phyloP scores from a whole-genome alignment of 2,888 invertebrate species.

The Nomada fucata region DNA sequence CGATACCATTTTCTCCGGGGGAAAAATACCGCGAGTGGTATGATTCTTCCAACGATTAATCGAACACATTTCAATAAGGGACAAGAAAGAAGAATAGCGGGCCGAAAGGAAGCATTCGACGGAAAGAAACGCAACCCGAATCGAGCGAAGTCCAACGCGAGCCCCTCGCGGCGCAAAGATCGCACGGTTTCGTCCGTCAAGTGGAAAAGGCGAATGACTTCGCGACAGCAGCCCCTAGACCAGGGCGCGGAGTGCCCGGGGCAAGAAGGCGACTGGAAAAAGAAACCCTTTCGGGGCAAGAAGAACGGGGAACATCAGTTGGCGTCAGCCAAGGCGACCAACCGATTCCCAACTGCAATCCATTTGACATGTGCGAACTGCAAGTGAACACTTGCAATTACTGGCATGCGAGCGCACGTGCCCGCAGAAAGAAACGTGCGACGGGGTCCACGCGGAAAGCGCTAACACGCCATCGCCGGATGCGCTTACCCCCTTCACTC shows the following conservation, averaged over 20 bases:
- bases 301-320: conserved; percentile 61
- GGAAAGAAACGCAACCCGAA: too few species aligned
- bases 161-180: background rate
- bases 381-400: conserved; percentile 56
- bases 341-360: conserved; percentile 50
- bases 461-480: conserved; percentile 72
- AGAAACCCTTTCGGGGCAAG: conserved; percentile 44
- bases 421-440: conserved; percentile 46
- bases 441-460: conserved; percentile 59
- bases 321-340: conserved; percentile 45
- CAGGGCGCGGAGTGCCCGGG: background rate
- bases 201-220: background rate
- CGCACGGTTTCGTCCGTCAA: background rate
- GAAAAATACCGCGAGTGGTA: too few species aligned
- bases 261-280: conserved; percentile 8
- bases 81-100: too few species aligned
- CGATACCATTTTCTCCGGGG: too few species aligned
- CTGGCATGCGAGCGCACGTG: conserved; percentile 51
- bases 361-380: conserved; percentile 68
- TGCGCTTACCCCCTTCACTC: conserved; percentile 73
- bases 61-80: too few species aligned
- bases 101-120: too few species aligned
- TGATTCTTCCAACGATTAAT: too few species aligned
- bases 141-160: too few species aligned
- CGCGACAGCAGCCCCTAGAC: conserved; percentile 9